phyloP scores from a whole-genome alignment of 2,113 vertebrate species.

The Eptatretus burgeri region DNA sequence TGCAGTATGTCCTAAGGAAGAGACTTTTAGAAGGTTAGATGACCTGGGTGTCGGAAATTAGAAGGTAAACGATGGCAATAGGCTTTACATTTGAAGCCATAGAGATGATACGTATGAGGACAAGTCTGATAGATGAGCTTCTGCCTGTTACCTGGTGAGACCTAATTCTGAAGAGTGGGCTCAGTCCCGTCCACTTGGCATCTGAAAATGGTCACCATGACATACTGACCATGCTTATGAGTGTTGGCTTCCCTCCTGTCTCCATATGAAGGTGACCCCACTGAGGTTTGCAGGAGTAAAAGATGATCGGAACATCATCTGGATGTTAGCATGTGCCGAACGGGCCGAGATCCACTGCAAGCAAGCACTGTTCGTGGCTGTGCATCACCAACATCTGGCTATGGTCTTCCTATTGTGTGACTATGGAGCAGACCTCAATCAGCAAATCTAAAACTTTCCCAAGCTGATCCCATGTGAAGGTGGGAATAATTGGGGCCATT shows the following conservation, averaged over 20 bases:
- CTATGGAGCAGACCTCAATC: slow-evolving; percentile 38
- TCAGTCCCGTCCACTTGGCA: slow-evolving; percentile 69
- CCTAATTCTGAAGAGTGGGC: slow-evolving; percentile 33
- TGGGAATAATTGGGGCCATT: no score
- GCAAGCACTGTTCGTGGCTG: slow-evolving; percentile 49
- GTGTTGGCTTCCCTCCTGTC: slow-evolving; percentile 35
- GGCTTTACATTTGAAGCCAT: no score
- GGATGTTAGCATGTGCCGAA: slow-evolving; percentile 42
- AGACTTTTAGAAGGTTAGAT: no score
- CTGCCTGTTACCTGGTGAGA: slow-evolving; percentile 37
- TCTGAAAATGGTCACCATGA: slow-evolving; percentile 42
- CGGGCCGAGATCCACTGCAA: slow-evolving; percentile 48
- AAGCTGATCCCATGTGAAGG: no score
- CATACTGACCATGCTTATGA: slow-evolving; percentile 34
- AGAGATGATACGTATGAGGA: no score
- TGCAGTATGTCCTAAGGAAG: no score
- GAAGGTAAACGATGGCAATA: no score
- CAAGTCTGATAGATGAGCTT: slow-evolving; percentile 48
- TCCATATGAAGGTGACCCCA: slow-evolving; percentile 27
- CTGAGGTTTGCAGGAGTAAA: slow-evolving; percentile 56
- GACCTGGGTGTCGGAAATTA: no score
- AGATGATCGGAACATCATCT: slow-evolving; percentile 30
- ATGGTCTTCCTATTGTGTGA: slow-evolving; percentile 36
- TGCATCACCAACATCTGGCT: slow-evolving; percentile 17
- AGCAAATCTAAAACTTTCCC: slow-evolving; percentile 7